phyloP scores from a whole-genome alignment of 2,113 vertebrate genomes.

The Galeopterus variegatus region DNA sequence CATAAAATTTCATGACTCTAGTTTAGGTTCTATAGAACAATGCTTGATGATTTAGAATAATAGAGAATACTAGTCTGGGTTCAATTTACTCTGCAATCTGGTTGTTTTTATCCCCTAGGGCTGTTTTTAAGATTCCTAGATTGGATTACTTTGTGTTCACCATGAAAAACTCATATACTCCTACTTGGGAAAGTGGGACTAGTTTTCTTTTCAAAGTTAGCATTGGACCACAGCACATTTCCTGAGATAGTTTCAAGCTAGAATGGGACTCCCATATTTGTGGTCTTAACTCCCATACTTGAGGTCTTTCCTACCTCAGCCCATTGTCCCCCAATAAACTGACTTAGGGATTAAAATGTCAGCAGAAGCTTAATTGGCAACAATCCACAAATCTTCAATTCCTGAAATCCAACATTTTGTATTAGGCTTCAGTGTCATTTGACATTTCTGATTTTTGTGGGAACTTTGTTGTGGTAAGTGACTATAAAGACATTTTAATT shows the following conservation, averaged over 20 bases:
- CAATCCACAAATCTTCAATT: conserved; percentile 53
- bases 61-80: neutral
- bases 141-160: conserved; percentile 26
- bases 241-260: neutral
- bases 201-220: conserved; percentile 14
- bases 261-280: neutral
- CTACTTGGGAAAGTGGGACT: neutral
- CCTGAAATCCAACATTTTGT: conserved; percentile 29
- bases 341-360: conserved; percentile 17
- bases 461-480: conserved; percentile 5
- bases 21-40: conserved; percentile 21
- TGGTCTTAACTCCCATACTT: neutral
- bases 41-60: conserved; percentile 1
- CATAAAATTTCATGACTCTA: neutral
- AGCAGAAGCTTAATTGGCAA: conserved; percentile 18
- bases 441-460: conserved; percentile 57
- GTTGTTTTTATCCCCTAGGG: neutral
- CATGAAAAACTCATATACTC: conserved; percentile 2
- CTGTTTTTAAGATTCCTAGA: neutral
- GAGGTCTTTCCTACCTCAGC: neutral
- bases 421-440: neutral
- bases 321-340: neutral
- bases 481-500: conserved; percentile 48
- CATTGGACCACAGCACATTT: conserved; percentile 20
- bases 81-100: conserved; percentile 15